These are phyloP conservation scores for Platycheirus rosarum DNA, from an alignment of 2,888 invertebrate species.

Conservation along the genomic window DNA sequence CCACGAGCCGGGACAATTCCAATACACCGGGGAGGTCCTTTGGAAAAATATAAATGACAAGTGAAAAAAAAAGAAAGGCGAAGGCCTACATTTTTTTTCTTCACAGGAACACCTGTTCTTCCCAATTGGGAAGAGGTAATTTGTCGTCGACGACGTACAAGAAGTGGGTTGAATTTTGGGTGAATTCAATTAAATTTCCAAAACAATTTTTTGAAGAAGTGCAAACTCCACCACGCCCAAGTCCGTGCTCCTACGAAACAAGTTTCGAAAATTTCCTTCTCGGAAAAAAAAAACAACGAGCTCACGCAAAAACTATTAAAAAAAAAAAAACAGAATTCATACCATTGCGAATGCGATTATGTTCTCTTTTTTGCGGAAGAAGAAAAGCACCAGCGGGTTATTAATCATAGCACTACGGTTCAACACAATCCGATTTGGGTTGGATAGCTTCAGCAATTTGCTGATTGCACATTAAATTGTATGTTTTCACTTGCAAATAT, in stretches of 20 bases:
- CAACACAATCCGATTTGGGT: conserved; percentile 51
- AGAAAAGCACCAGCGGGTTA: conserved; percentile 66
- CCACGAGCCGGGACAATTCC: conserved; percentile 19
- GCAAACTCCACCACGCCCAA: conserved; percentile 69
- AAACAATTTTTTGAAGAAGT: conserved; percentile 35
- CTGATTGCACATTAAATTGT: conserved; percentile 54
- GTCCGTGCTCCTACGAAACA: conserved; percentile 61
- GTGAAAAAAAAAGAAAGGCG: conserved; percentile 14
- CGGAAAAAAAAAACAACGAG: conserved; percentile 47
- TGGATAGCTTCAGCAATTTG: conserved; percentile 51
- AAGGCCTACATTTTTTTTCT: conserved; percentile 19
- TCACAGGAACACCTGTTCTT: conserved; percentile 63
- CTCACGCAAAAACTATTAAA: conserved; percentile 38
- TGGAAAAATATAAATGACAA: conserved; percentile 18
- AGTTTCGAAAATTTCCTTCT: conserved; percentile 66
- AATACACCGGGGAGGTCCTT: conserved; percentile 20
- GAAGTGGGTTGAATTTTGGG: background rate
- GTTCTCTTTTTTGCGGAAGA: conserved; percentile 58
- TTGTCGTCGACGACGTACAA: background rate
- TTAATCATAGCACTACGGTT: conserved; percentile 54
- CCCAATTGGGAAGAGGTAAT: conserved; percentile 29
- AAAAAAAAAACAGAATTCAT: conserved; percentile 39
- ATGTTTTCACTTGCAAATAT: conserved; percentile 53
- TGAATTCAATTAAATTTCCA: conserved; percentile 29
- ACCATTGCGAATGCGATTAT: conserved; percentile 68